Conservation (phyloP, 1,140 invertebrate genomes). For the Coptotermes formosanus region DNA sequence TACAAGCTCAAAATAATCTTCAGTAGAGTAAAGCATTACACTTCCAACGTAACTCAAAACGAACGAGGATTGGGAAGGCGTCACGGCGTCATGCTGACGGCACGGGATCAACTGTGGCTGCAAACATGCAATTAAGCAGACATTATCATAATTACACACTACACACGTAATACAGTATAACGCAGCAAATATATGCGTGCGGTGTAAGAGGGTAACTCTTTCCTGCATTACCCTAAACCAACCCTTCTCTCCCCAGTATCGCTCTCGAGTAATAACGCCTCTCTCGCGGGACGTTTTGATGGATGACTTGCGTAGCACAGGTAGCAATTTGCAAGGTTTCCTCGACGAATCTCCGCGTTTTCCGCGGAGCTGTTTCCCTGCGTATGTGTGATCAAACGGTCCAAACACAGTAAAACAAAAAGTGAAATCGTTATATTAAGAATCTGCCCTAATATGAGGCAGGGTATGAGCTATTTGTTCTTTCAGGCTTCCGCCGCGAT, state of each 20-base stretch:
- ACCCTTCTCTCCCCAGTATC: background rate
- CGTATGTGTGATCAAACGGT: background rate
- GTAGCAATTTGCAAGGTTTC: background rate
- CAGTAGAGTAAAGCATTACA: too few relatives aligned
- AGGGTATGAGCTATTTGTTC: too few relatives aligned
- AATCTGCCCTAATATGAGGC: too few relatives aligned
- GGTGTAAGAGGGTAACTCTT: background rate
- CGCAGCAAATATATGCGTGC: background rate
- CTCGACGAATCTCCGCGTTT: slow-evolving; percentile 4
- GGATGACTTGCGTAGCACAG: background rate
- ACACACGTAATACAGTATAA: background rate
- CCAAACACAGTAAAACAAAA: too few relatives aligned
- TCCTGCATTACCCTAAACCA: background rate
- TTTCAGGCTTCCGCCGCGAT: too few relatives aligned
- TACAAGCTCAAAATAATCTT: too few relatives aligned
- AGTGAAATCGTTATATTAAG: too few relatives aligned
- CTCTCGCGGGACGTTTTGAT: background rate
- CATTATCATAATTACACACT: slow-evolving; percentile 13
- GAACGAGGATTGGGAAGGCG: background rate
- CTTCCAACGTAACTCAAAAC: too few relatives aligned
- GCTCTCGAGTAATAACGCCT: background rate
- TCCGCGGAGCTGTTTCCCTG: background rate
- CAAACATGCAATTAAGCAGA: slow-evolving; percentile 1
- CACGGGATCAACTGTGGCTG: background rate
- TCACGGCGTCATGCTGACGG: background rate